These are phyloP conservation scores for Junonia oenone DNA, from an alignment of 2,888 invertebrate genomes.

Conservation along the genomic window DNA sequence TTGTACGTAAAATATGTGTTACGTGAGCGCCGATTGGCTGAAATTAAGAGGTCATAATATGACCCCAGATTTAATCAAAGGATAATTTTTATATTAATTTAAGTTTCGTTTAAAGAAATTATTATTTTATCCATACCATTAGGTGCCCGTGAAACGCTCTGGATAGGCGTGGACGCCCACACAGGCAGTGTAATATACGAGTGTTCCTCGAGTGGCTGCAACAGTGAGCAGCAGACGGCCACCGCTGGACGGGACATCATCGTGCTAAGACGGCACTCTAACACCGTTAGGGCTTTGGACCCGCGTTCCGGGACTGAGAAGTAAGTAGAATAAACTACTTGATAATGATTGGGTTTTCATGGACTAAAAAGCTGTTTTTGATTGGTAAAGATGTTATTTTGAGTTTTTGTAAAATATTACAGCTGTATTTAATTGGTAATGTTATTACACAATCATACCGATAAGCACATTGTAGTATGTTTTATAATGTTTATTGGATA, in stretches of 20 bases:
- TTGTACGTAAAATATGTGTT: too few relatives aligned
- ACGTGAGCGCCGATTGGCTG: too few relatives aligned
- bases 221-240: slow-evolving; percentile 80
- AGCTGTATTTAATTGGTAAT: too few relatives aligned
- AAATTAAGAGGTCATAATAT: too few relatives aligned
- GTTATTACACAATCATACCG: too few relatives aligned
- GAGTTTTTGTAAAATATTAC: too few relatives aligned
- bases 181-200: slow-evolving; percentile 88
- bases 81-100: not conserved
- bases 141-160: slow-evolving; percentile 92
- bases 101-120: not conserved
- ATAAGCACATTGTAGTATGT: too few relatives aligned
- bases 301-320: slow-evolving; percentile 91
- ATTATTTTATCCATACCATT: not conserved
- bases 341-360: too few relatives aligned
- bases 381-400: not conserved
- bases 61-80: too few relatives aligned
- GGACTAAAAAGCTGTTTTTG: too few relatives aligned
- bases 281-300: slow-evolving; percentile 94
- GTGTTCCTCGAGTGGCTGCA: slow-evolving; percentile 87
- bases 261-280: slow-evolving; percentile 89
- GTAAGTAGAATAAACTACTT: slow-evolving; percentile 74
- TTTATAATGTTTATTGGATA: too few relatives aligned
- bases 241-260: slow-evolving; percentile 78
- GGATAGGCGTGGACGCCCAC: slow-evolving; percentile 90